Base-by-base conservation (phyloP, 2,888 invertebrate genomes). In the Drosophila algonquin region DNA sequence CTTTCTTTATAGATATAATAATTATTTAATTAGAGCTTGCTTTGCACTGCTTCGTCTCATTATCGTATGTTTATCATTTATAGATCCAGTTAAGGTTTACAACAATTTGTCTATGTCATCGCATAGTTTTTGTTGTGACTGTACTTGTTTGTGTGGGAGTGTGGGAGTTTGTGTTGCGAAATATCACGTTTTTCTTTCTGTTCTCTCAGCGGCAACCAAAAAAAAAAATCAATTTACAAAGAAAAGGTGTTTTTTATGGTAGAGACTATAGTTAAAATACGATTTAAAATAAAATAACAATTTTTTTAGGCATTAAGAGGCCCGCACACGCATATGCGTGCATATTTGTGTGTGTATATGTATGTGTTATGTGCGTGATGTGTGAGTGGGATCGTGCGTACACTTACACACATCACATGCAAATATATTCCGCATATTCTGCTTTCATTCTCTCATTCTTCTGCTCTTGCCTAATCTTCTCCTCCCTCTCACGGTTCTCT, bases 201-300 rank as follows among this genome's bases (percentile, higher is more conserved):
- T 35, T 76, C 24, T 53, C 61, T 65, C 58, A 59, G 70, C 67
- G 63, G 73, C 53, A 64, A 70, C 61, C 61, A 76, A 72, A 64
- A 81, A 76, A 73, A 74, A 63, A 32, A 52, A 45, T 40, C 27
- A 46, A 53, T 40, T 54, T 51, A 48, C 52, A 47, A 64, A 40
- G 61, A 63, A 64, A 69, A 64, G 62, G 44, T 59, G 30, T 45
- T 45, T 45, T 45, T 47, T 59, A 52, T 61, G 70, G 69, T 84
- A 79, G 54, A 79, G 54, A 40, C 74, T 73, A 74, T 35, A 56
- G 40, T 73, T 62, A 74, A 73, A 62, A 51, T 73, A 73, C 51
- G 61, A 30, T 84, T 87, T 82, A 82, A 87, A 87, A 87, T 85
- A 82, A 82, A 82, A 87, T 87, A 82, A 82, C 82, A 82, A 84